Conservation (phyloP, 2,113 vertebrate species). For the Sakesphorus luctuosus region DNA sequence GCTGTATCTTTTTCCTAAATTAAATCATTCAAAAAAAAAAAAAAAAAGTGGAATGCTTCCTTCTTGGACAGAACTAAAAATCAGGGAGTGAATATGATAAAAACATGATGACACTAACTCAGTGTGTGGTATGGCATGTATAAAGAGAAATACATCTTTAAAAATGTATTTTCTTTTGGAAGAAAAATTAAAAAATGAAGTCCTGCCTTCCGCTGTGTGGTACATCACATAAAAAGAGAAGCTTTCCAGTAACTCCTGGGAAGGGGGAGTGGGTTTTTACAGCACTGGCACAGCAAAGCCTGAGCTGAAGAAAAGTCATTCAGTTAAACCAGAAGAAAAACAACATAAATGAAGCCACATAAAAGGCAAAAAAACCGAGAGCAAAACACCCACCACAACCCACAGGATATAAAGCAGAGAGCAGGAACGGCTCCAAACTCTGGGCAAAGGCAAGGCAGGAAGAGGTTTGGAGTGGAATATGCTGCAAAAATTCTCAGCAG, state of each 20-base stretch:
- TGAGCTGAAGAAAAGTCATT: not conserved
- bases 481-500: slow-evolving; percentile 44
- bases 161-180: not conserved
- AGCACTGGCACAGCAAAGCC: not conserved
- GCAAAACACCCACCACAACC: not conserved
- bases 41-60: not conserved
- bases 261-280: not conserved
- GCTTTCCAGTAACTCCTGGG: not conserved
- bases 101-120: not conserved
- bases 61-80: not conserved
- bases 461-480: slow-evolving; percentile 2
- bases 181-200: not conserved
- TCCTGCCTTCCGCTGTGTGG: not conserved
- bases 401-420: not conserved
- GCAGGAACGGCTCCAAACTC: not conserved
- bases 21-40: no score
- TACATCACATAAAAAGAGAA: not conserved
- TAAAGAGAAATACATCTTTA: not conserved
- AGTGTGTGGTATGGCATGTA: not conserved
- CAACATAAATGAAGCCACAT: not conserved
- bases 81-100: not conserved
- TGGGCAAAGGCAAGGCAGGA: not conserved
- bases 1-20: not conserved
- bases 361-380: not conserved
- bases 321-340: not conserved